Evolutionary conservation across 2,888 invertebrate species (phyloP).

Genomic region (Campopleginae sp.): DNA sequence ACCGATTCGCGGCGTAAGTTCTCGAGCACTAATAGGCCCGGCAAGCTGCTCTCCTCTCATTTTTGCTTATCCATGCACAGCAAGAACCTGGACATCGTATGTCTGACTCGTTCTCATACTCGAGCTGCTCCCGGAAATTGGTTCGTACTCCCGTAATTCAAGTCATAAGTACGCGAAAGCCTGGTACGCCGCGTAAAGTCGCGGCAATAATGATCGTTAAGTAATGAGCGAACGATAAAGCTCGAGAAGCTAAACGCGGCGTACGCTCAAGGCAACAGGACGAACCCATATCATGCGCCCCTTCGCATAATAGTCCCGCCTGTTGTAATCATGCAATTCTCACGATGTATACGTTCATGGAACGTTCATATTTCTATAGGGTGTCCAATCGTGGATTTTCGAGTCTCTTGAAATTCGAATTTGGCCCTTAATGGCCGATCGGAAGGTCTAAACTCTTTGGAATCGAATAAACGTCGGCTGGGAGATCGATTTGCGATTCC

Average conservation of each 20-base stretch:
- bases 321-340: slow-evolving; percentile 70
- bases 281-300: slow-evolving; percentile 48
- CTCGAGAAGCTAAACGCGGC: slow-evolving; percentile 36
- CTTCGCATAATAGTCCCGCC: slow-evolving; percentile 54
- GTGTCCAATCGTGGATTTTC: neutral
- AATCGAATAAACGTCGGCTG: neutral
- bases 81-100: neutral
- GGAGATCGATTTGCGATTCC: neutral
- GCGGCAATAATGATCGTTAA: slow-evolving; percentile 81
- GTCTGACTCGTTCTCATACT: slow-evolving; percentile 33
- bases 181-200: slow-evolving; percentile 76
- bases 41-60: neutral
- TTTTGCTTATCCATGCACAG: slow-evolving; percentile 7
- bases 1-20: neutral
- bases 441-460: neutral
- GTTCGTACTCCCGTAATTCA: slow-evolving; percentile 78
- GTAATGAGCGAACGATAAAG: slow-evolving; percentile 76
- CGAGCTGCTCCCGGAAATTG: slow-evolving; percentile 78
- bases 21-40: slow-evolving; percentile 1
- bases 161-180: slow-evolving; percentile 71
- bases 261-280: slow-evolving; percentile 4
- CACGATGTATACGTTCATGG: slow-evolving; percentile 47
- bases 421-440: neutral
- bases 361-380: neutral
- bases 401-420: neutral